A percentile compares a stretch with the other conserved stretches of the same genome.
These are phyloP conservation scores for Lutjanus erythropterus DNA, from an alignment of 2,113 vertebrate genomes.

Conservation along the genomic window DNA sequence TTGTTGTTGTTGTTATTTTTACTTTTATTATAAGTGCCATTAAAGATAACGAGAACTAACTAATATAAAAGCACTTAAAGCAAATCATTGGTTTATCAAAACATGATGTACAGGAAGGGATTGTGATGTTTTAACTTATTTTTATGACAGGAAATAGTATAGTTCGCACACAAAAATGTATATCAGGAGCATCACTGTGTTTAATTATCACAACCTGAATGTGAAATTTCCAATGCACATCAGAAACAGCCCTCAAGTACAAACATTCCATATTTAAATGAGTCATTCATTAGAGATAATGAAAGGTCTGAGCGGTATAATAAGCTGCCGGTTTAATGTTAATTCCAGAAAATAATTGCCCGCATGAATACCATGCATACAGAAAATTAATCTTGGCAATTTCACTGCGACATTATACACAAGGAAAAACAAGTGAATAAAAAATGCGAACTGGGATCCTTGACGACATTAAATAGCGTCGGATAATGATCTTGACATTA, in stretches of 20 bases:
- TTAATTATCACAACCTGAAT: constrained; percentile 9
- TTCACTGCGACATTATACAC: constrained; percentile 22
- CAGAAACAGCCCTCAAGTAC: constrained; percentile 3
- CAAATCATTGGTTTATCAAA: background rate
- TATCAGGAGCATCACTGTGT: background rate
- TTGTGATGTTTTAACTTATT: background rate
- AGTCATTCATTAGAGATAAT: constrained; percentile 69
- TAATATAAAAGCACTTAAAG: background rate
- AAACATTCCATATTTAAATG: constrained; percentile 37
- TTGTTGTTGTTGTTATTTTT: background rate
- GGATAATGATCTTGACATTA: constrained; percentile 54
- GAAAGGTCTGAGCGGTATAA: constrained; percentile 61
- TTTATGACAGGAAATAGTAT: background rate
- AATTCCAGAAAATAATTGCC: constrained; percentile 62
- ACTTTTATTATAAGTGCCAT: background rate
- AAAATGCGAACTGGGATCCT: constrained; percentile 40
- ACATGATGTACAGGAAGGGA: background rate
- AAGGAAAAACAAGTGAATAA: constrained; percentile 43
- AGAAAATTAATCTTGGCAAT: constrained; percentile 45
- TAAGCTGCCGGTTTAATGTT: constrained; percentile 56
- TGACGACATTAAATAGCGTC: constrained; percentile 31
- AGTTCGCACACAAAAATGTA: constrained; percentile 9
- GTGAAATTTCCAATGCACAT: constrained; percentile 31
- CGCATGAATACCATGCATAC: constrained; percentile 27
- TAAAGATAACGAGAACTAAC: background rate